A percentile compares a stretch with the other conserved stretches of the same genome.
Conservation (phyloP, 2,113 vertebrate genomes). For the Alouatta palliata region DNA sequence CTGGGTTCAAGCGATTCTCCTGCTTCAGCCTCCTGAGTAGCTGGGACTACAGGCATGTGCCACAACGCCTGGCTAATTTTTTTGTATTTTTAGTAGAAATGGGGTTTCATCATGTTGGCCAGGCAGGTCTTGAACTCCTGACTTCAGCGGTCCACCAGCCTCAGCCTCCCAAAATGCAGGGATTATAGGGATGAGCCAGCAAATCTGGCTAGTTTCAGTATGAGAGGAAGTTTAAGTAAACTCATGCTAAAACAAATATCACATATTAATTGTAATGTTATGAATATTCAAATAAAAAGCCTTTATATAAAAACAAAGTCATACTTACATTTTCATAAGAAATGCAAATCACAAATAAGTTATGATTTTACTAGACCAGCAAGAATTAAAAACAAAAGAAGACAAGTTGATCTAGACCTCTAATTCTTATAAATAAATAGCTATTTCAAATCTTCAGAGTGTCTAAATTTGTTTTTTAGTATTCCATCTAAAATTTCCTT, state of each 20-base stretch:
- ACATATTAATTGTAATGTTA: constrained; percentile 55
- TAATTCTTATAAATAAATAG: background rate
- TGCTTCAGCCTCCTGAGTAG: no score
- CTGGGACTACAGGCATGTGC: no score
- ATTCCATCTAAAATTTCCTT: constrained; percentile 63
- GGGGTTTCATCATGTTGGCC: no score
- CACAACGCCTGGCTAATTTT: no score
- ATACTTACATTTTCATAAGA: constrained; percentile 37
- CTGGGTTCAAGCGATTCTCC: no score
- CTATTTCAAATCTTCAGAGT: background rate
- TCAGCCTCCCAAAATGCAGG: no score
- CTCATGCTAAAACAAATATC: constrained; percentile 11
- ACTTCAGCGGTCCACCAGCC: no score
- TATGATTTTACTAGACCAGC: constrained; percentile 44
- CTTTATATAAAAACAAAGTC: constrained; percentile 37
- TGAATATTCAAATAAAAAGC: constrained; percentile 46
- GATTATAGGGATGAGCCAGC: no score
- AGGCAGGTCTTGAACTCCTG: no score
- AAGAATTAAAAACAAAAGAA: constrained; percentile 14
- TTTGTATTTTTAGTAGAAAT: no score
- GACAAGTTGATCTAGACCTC: constrained; percentile 1
- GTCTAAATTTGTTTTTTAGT: background rate
- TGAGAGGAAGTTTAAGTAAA: constrained; percentile 6
- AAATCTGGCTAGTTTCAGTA: background rate
- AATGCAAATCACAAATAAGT: constrained; percentile 47